Evolutionary conservation across 2,113 vertebrate species (phyloP).

Genomic region (Tyto alba): DNA sequence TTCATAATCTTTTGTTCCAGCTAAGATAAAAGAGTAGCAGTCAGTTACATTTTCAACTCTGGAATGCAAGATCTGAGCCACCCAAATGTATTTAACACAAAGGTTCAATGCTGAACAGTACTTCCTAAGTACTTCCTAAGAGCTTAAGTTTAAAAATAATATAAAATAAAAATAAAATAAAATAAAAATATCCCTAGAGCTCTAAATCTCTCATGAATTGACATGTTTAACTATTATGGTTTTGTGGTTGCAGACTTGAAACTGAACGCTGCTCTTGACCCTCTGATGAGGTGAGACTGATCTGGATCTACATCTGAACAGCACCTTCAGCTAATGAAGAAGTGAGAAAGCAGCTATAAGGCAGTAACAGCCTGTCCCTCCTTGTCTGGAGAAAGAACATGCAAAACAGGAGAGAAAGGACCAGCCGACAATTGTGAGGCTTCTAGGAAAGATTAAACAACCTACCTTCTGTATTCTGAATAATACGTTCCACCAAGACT

Average conservation of each 20-base stretch:
- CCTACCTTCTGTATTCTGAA: constrained; percentile 68
- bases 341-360: neutral
- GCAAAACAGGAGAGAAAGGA: no score
- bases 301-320: neutral
- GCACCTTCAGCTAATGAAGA: neutral
- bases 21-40: no score
- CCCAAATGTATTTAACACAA: no score
- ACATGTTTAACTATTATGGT: neutral
- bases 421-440: no score
- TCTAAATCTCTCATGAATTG: neutral
- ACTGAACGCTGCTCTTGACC: neutral
- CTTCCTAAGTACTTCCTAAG: no score
- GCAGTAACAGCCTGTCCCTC: neutral
- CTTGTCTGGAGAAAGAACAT: neutral
- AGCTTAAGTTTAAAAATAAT: no score
- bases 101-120: no score
- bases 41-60: no score
- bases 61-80: no score
- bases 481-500: no score
- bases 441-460: no score
- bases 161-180: neutral
- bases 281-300: neutral
- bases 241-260: neutral
- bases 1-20: no score
- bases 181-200: neutral